Evolutionary conservation across 2,797 vertebrate genomes (phyloP).

Genomic region (Lepus oiostolus): DNA sequence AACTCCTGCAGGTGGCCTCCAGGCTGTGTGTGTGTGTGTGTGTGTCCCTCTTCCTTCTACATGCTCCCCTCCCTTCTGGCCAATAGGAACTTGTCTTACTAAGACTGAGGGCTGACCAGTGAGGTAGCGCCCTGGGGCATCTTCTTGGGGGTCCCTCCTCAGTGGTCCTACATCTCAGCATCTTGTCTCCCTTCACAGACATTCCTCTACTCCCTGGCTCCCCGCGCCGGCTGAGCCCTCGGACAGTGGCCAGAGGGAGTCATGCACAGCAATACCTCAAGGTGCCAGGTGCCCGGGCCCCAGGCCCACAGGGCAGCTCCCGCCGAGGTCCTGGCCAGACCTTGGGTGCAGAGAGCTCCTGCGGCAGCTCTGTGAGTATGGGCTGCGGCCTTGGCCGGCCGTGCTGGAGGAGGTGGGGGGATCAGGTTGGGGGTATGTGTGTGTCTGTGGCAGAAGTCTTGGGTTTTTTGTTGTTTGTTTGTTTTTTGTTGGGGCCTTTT

Average conservation of each 20-base stretch:
- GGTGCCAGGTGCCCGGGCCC: slow-evolving; percentile 88
- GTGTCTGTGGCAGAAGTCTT: neutral
- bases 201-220: slow-evolving; percentile 89
- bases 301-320: slow-evolving; percentile 82
- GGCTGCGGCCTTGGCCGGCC: too few relatives aligned
- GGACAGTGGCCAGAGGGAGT: slow-evolving; percentile 86
- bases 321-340: slow-evolving; percentile 83
- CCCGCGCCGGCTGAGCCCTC: slow-evolving; percentile 78
- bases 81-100: neutral
- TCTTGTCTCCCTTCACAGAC: slow-evolving; percentile 84
- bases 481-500: neutral
- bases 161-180: neutral
- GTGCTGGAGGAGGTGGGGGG: neutral
- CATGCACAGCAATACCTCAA: slow-evolving; percentile 90
- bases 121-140: neutral
- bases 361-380: slow-evolving; percentile 86
- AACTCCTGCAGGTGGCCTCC: neutral
- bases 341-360: neutral
- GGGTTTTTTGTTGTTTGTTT: neutral
- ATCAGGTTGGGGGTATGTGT: too few relatives aligned
- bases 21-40: neutral
- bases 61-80: neutral
- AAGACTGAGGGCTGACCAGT: neutral
- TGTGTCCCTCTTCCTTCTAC: neutral
- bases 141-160: neutral